A percentile compares a stretch with the other conserved stretches of the same genome.
phyloP scores from a whole-genome alignment of 1,140 invertebrate genomes.

The Tetramorium parvispinum region DNA sequence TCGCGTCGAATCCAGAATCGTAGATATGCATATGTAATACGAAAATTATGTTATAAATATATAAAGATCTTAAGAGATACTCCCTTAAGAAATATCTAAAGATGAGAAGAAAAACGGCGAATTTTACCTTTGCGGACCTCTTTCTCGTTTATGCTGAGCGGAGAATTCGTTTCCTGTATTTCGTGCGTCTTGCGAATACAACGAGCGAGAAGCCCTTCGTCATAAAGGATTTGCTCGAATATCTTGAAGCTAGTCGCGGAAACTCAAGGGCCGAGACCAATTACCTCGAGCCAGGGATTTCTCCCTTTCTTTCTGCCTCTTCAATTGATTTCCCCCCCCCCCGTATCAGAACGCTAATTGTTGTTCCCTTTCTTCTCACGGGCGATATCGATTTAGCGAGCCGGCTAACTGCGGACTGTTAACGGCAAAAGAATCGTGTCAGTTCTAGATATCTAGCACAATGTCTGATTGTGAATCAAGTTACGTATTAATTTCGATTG shows the following conservation, averaged over 20 bases:
- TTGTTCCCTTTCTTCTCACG: slow-evolving; percentile 53
- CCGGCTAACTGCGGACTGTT: slow-evolving; percentile 43
- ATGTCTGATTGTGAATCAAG: slow-evolving; percentile 42
- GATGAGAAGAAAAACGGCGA: neutral
- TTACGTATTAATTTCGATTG: slow-evolving; percentile 49
- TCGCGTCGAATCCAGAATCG: neutral
- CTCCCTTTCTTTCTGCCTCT: slow-evolving; percentile 62
- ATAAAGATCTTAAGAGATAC: neutral
- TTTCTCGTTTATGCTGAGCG: slow-evolving; percentile 25
- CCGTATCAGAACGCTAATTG: slow-evolving; percentile 68
- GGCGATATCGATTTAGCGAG: slow-evolving; percentile 59
- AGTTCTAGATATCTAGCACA: slow-evolving; percentile 15
- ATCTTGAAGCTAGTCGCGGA: slow-evolving; percentile 50
- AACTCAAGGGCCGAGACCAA: slow-evolving; percentile 51
- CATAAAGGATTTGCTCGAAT: slow-evolving; percentile 54
- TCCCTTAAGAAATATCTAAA: neutral
- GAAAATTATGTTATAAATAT: neutral
- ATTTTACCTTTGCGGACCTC: neutral
- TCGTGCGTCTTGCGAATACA: slow-evolving; percentile 38
- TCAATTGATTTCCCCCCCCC: slow-evolving; percentile 54
- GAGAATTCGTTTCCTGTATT: slow-evolving; percentile 57
- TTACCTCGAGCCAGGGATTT: slow-evolving; percentile 52
- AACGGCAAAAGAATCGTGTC: slow-evolving; percentile 39
- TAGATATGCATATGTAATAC: neutral
- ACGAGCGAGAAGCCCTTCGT: slow-evolving; percentile 45